A percentile compares a stretch with the other conserved stretches of the same genome.
Conservation (phyloP, 2,888 invertebrate genomes). For the Schizaphis graminum region DNA sequence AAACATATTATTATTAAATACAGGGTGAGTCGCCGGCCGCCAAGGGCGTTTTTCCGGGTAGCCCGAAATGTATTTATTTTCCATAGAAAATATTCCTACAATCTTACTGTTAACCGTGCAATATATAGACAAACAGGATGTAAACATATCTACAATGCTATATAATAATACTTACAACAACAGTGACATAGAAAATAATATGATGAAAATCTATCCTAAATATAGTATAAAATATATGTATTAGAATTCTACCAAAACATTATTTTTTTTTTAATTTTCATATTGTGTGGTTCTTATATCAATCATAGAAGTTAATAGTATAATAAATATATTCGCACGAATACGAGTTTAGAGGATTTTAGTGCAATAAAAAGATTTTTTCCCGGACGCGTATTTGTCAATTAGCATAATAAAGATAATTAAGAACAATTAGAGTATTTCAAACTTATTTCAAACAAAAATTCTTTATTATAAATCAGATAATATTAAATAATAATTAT, state of each 20-base stretch:
- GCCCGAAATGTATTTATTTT: not conserved
- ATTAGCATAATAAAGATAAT: not conserved
- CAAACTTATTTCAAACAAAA: no score
- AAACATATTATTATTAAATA: conserved; percentile 45
- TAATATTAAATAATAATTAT: no score
- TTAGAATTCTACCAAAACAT: not conserved
- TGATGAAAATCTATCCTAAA: not conserved
- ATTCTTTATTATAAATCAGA: no score
- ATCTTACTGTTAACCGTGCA: not conserved
- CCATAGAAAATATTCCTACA: not conserved
- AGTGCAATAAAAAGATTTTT: not conserved
- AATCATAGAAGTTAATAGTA: not conserved
- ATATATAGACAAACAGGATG: not conserved
- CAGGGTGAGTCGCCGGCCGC: not conserved
- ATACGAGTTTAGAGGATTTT: not conserved
- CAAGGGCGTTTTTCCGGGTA: not conserved
- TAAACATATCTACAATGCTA: not conserved
- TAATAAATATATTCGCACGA: not conserved
- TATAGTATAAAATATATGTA: not conserved
- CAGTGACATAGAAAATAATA: not conserved
- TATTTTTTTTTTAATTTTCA: not conserved
- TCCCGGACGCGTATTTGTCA: not conserved
- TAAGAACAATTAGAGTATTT: no score
- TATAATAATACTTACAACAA: not conserved
- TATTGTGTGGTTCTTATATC: not conserved